These are phyloP conservation scores for Neomonachus schauinslandi DNA, from an alignment of 2,113 vertebrate species.

Conservation along the genomic window DNA sequence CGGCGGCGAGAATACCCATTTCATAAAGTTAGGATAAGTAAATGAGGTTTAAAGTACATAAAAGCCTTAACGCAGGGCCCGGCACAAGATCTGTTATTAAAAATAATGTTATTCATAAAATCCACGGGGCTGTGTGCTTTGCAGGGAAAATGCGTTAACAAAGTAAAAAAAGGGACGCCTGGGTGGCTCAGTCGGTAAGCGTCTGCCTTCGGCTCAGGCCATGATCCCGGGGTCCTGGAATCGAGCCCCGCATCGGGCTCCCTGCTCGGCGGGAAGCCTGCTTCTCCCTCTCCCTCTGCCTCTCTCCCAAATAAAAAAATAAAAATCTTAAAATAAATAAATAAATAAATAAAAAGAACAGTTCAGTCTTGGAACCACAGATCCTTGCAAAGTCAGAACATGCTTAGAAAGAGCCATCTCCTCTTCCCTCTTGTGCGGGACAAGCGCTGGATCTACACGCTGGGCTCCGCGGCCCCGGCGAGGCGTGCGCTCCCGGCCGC, in stretches of 20 bases:
- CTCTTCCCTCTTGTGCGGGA: neutral
- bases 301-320: no score
- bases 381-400: neutral
- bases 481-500: neutral
- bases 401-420: neutral
- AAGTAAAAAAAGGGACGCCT: no score
- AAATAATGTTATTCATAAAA: neutral
- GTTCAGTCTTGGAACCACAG: neutral
- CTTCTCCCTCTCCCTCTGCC: no score
- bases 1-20: accelerated
- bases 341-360: neutral
- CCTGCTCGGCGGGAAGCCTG: no score
- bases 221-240: no score
- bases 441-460: accelerated
- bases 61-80: neutral
- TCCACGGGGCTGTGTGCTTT: neutral
- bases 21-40: accelerated
- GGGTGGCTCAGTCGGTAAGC: no score
- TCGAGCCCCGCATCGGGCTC: no score
- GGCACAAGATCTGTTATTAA: neutral
- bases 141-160: neutral
- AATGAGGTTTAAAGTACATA: neutral
- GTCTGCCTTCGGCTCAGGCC: no score
- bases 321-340: no score
- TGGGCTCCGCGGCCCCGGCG: accelerated